A percentile compares a stretch with the other conserved stretches of the same genome.
Evolutionary conservation across 2,888 invertebrate genomes (phyloP).

Genomic region (Bellardia pandia): DNA sequence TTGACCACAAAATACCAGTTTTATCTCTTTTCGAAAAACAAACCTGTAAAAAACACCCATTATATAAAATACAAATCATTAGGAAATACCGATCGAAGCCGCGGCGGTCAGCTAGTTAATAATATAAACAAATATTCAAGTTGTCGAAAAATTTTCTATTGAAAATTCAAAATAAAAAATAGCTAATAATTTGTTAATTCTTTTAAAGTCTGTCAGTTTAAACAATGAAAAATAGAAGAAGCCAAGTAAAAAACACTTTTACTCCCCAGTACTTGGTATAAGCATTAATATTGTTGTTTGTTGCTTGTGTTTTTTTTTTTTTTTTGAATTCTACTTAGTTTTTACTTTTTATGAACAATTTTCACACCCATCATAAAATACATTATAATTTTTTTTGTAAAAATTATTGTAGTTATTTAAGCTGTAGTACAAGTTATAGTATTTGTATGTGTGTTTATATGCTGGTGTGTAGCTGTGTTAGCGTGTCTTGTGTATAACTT

Average conservation of each 20-base stretch:
- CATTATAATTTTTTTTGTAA: slow-evolving; percentile 53
- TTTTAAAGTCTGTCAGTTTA: slow-evolving; percentile 22
- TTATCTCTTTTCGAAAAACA: too few species aligned
- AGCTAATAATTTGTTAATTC: not conserved
- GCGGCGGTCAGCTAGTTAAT: too few species aligned
- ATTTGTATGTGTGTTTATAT: not conserved
- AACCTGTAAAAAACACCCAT: too few species aligned
- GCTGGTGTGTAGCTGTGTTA: not conserved
- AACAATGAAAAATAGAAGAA: not conserved
- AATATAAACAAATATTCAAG: not conserved
- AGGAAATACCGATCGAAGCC: too few species aligned
- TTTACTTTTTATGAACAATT: slow-evolving; percentile 63
- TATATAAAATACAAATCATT: too few species aligned
- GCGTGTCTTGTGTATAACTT: slow-evolving; percentile 52
- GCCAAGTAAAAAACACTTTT: slow-evolving; percentile 3
- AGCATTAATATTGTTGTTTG: slow-evolving; percentile 54
- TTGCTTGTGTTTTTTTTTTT: slow-evolving; percentile 44
- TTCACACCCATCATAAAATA: slow-evolving; percentile 71
- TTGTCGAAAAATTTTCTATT: not conserved
- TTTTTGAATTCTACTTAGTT: slow-evolving; percentile 28
- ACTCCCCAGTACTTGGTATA: slow-evolving; percentile 44
- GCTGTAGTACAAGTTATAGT: slow-evolving; percentile 6
- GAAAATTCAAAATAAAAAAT: slow-evolving; percentile 11
- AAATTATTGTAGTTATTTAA: slow-evolving; percentile 26
- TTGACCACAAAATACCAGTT: too few species aligned